A percentile compares a stretch with the other conserved stretches of the same genome.
Evolutionary conservation across 2,888 invertebrate species (phyloP).

Genomic region (Tiphia femorata): DNA sequence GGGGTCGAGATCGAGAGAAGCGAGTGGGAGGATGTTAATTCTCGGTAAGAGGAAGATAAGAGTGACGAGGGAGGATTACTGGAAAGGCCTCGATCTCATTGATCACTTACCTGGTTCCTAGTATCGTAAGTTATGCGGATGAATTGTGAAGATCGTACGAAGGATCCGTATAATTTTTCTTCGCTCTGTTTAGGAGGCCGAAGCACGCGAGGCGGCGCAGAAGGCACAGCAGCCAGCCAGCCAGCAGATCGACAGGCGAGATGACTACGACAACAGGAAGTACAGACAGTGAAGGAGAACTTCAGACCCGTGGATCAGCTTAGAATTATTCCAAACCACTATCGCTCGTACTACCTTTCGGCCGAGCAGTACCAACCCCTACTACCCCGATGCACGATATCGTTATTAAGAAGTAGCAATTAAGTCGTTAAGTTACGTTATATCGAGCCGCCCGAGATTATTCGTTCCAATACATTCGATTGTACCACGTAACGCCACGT

Average conservation of each 20-base stretch:
- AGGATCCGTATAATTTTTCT: no score
- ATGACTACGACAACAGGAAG: conserved; percentile 57
- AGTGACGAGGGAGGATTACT: no score
- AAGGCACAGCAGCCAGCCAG: conserved; percentile 49
- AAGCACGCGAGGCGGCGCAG: conserved; percentile 70
- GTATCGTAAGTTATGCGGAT: no score
- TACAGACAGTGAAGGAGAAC: conserved; percentile 33
- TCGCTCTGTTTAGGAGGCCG: conserved; percentile 73
- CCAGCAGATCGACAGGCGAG: conserved; percentile 61
- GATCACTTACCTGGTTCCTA: no score
- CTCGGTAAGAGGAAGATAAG: no score
- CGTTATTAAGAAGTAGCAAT: conserved; percentile 27
- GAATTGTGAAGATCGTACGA: no score
- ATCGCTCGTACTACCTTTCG: not conserved
- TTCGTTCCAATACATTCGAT: conserved; percentile 14
- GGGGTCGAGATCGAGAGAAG: no score
- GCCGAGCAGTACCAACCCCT: no score
- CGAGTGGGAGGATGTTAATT: no score
- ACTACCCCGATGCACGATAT: conserved; percentile 19
- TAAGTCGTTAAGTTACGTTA: conserved; percentile 37
- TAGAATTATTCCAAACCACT: no score
- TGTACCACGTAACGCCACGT: no score
- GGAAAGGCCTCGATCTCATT: no score
- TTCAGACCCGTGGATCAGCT: not conserved
- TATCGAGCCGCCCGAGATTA: not conserved